Percentiles rank a stretch among this genome's conserved stretches.
Evolutionary conservation across 30 jellyfish, hydroid and myxozoan genomes (phyloP).

Genomic region (Haliclystus octoradiatus): DNA sequence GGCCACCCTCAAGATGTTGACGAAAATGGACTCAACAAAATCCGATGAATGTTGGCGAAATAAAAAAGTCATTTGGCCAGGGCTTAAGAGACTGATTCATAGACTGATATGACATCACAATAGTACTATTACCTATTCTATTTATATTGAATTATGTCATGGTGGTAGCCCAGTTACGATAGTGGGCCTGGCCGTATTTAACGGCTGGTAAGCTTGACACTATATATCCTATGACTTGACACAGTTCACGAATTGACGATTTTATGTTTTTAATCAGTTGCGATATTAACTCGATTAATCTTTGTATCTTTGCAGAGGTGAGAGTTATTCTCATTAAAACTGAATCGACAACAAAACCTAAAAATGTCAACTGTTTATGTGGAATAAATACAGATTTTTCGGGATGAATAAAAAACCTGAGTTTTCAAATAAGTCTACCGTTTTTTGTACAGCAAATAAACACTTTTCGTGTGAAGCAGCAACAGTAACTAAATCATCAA

Average conservation of each 20-base stretch:
- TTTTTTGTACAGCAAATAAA: conserved; percentile 4
- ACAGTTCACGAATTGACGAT: conserved; percentile 9
- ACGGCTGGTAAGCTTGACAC: conserved; percentile 50
- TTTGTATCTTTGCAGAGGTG: conserved; percentile 7
- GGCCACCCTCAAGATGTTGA: too few relatives aligned
- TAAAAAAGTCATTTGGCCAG: too few relatives aligned
- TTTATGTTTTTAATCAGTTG: background rate
- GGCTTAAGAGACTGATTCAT: too few relatives aligned
- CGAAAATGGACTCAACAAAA: too few relatives aligned
- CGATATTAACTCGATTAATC: background rate
- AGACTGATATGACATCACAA: too few relatives aligned
- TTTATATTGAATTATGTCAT: too few relatives aligned
- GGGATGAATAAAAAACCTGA: conserved; percentile 31
- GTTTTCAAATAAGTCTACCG: conserved; percentile 5
- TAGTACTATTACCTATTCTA: too few relatives aligned
- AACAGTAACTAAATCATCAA: conserved; percentile 14
- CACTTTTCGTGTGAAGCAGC: conserved; percentile 14
- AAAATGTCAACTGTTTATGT: conserved; percentile 8
- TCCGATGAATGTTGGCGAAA: too few relatives aligned
- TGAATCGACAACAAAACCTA: conserved; percentile 31
- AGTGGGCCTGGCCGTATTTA: conserved; percentile 10
- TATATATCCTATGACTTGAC: conserved; percentile 18
- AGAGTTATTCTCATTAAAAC: conserved; percentile 15
- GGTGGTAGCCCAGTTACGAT: too few relatives aligned
- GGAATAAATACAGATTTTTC: conserved; percentile 40